These are phyloP conservation scores for Meteorus cinctellus DNA, from an alignment of 2,888 invertebrate species.

Conservation along the genomic window DNA sequence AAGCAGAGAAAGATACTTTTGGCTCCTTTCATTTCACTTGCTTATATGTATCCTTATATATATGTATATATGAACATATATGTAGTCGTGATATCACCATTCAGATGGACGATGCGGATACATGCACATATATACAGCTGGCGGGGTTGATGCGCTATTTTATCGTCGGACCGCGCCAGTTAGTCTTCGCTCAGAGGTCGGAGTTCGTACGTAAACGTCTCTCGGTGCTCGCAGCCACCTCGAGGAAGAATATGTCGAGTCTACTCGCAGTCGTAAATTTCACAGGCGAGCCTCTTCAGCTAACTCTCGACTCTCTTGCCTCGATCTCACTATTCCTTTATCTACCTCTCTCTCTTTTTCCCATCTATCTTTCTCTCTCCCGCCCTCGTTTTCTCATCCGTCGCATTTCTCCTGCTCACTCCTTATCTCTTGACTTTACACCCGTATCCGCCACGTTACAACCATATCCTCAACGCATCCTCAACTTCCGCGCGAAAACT, in stretches of 20 bases:
- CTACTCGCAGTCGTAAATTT: conserved; percentile 61
- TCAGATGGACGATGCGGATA: conserved; percentile 17
- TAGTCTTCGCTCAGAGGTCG: conserved; percentile 66
- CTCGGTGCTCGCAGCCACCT: conserved; percentile 61
- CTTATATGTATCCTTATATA: conserved; percentile 5
- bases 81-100: conserved; percentile 11
- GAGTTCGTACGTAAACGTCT: conserved; percentile 65
- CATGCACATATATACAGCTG: conserved; percentile 40
- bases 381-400: conserved; percentile 26
- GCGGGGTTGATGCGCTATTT: conserved; percentile 63
- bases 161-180: conserved; percentile 64
- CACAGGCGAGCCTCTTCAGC: conserved; percentile 57
- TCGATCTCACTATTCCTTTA: conserved; percentile 11
- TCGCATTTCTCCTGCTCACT: conserved; percentile 13
- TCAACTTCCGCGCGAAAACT: conserved; percentile 18
- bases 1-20: conserved; percentile 14
- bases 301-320: conserved; percentile 51
- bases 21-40: conserved; percentile 1
- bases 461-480: conserved; percentile 29
- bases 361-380: conserved; percentile 26
- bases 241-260: conserved; percentile 63
- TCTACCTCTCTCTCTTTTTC: conserved; percentile 11
- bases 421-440: conserved; percentile 32
- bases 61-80: conserved; percentile 18
- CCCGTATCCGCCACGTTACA: conserved; percentile 37